Conservation (phyloP, 2,797 vertebrate species). For the Macrochelys suwanniensis region DNA sequence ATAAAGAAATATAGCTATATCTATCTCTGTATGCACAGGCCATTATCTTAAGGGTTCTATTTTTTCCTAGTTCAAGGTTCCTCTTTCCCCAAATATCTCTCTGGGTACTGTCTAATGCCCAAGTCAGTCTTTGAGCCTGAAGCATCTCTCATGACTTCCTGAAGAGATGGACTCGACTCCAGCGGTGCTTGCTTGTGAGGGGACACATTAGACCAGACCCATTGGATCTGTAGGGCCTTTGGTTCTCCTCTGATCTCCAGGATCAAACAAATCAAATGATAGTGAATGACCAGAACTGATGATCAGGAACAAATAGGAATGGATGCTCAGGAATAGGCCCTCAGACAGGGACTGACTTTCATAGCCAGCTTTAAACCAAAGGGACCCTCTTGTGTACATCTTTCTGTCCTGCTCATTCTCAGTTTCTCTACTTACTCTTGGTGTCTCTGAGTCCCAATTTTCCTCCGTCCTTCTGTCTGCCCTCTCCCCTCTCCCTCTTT, state of each 20-base stretch:
- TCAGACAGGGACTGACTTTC: background rate
- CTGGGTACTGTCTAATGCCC: background rate
- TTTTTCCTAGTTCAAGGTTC: background rate
- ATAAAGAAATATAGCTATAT: background rate
- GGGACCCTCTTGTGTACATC: background rate
- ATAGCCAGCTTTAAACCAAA: background rate
- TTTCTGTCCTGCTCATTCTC: background rate
- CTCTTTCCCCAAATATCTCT: background rate
- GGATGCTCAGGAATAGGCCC: background rate
- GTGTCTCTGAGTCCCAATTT: background rate
- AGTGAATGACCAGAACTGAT: background rate
- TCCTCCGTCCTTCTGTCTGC: background rate
- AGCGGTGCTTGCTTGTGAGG: background rate
- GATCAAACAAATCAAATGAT: background rate
- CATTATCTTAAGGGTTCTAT: background rate
- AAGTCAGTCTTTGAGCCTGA: background rate
- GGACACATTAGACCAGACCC: background rate
- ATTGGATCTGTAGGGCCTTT: background rate
- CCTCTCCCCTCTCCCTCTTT: background rate
- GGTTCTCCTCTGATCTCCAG: background rate
- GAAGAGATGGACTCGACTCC: background rate
- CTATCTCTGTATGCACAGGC: no score
- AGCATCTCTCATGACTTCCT: background rate
- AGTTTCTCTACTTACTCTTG: background rate
- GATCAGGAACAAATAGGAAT: background rate